Percentiles rank a stretch among this genome's conserved stretches.
Evolutionary conservation across 2,888 invertebrate species (phyloP).

Genomic region (Pyrocoelia pectoralis): DNA sequence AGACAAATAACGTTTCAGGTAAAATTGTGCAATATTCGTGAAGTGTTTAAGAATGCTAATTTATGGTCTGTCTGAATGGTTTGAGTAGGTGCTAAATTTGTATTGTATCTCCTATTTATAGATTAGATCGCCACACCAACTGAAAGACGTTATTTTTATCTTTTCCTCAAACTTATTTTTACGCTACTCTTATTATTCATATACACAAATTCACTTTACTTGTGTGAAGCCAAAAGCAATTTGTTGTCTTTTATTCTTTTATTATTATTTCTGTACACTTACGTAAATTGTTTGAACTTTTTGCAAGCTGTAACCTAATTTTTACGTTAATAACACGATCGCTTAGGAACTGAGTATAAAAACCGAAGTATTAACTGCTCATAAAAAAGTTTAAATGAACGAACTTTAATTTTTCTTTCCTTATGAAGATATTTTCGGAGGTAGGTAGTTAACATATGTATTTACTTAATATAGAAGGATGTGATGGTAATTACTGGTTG

Average conservation of each 20-base stretch:
- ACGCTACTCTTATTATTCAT: neutral
- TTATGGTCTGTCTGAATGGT: neutral
- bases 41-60: neutral
- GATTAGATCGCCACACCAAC: neutral
- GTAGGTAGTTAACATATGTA: too few species aligned
- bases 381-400: too few species aligned
- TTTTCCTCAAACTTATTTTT: neutral
- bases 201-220: neutral
- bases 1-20: neutral
- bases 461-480: too few species aligned
- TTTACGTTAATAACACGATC: neutral
- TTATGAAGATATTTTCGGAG: too few species aligned
- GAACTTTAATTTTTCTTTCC: too few species aligned
- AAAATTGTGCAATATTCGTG: neutral
- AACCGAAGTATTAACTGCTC: too few species aligned
- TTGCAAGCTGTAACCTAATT: neutral
- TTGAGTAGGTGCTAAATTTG: slow-evolving; percentile 1
- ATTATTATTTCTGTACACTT: neutral
- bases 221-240: neutral
- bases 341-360: too few species aligned
- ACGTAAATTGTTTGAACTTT: neutral
- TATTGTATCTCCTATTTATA: neutral
- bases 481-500: too few species aligned
- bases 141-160: neutral
- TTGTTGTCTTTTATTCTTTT: neutral